Evolutionary conservation across 2,797 vertebrate species (phyloP), one percentile per base, ranked within the genome.

Genomic region (Thaleichthys pacificus): DNA sequence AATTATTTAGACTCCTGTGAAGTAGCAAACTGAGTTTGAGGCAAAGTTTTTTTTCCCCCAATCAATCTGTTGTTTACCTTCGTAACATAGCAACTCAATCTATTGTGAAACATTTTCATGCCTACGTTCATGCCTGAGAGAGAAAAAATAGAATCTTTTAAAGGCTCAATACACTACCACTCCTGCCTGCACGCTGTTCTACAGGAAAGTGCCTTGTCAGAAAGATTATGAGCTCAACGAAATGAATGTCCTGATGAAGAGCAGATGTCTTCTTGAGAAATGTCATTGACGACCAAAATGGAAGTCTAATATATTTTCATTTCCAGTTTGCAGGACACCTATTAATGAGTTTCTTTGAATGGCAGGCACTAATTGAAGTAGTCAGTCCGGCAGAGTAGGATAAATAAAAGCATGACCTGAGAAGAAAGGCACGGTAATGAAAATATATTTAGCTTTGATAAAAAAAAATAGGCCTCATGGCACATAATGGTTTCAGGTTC

Each of bases 1-100:
- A 91, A 91, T 92, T 92, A 93, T 93, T 93, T 84, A 92, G 73
- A 81, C 82, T 77, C 80, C 78, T 80, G 77, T 69, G 73, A 84
- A 80, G 83, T 84, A 73, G 83, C 83, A 87, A 80, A 89, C 80
- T 86, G 74, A 87, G 83, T 86, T 82, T 69, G 74, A 87, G 75
- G 81, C 82, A 76, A 80, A 62, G 56, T 68, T 77, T 77, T 51
- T 85, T 56, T 68, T n/a, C n/a, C 77, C 77, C 61, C 83, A 85
- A 68, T 75, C 75, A 73, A 61, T 84, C 80, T 76, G 72, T 76
- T 82, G 77, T 87, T 90, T 86, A 83, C 83, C 75, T 85, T 84
- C 49, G 57, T 61, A 64, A 68, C 69, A 75, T 4, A 69, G 70
- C 15, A 70, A 65, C 71, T 70, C 47, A n/a, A 62, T 65, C 71